phyloP scores from a whole-genome alignment of 2,797 vertebrate genomes.

The Ctenochaetus hawaiiensis region DNA sequence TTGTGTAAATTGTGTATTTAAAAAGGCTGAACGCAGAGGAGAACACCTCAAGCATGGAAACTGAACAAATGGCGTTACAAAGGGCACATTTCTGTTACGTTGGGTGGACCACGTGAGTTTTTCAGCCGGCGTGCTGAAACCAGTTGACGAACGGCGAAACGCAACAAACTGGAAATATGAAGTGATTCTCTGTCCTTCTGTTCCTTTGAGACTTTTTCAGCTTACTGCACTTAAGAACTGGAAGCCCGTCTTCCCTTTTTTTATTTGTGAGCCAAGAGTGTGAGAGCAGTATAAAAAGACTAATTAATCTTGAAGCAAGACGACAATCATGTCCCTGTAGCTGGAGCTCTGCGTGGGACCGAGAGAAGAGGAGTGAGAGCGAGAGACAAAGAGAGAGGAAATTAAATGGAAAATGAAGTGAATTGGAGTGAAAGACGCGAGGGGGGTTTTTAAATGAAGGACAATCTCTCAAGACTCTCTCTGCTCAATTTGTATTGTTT shows the following conservation, averaged over 20 bases:
- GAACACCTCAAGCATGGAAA: constrained; percentile 70
- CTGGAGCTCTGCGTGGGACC: constrained; percentile 61
- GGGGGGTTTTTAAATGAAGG: constrained; percentile 69
- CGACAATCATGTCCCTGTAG: constrained; percentile 86
- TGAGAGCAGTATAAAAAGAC: constrained; percentile 73
- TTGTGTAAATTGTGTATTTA: constrained; percentile 82
- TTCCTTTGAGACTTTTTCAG: constrained; percentile 70
- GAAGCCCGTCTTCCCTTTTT: constrained; percentile 75
- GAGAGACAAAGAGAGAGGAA: constrained; percentile 62
- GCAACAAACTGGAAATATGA: constrained; percentile 62
- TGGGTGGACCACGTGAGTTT: constrained; percentile 62
- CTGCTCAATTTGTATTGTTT: constrained; percentile 68
- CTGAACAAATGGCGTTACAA: constrained; percentile 52
- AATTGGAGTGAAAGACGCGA: constrained; percentile 60
- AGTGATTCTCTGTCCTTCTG: constrained; percentile 51
- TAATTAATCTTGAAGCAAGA: constrained; percentile 81
- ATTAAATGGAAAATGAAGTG: constrained; percentile 72
- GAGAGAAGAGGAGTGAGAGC: constrained; percentile 61
- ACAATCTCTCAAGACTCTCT: constrained; percentile 79
- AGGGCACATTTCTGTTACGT: constrained; percentile 64
- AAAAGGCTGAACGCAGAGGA: constrained; percentile 64
- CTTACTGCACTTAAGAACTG: constrained; percentile 82
- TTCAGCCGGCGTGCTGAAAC: constrained; percentile 43
- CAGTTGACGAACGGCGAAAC: constrained; percentile 40
- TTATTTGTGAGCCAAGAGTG: constrained; percentile 76